Conservation (phyloP, 2,797 vertebrate genomes). For the Danio kyathit region DNA sequence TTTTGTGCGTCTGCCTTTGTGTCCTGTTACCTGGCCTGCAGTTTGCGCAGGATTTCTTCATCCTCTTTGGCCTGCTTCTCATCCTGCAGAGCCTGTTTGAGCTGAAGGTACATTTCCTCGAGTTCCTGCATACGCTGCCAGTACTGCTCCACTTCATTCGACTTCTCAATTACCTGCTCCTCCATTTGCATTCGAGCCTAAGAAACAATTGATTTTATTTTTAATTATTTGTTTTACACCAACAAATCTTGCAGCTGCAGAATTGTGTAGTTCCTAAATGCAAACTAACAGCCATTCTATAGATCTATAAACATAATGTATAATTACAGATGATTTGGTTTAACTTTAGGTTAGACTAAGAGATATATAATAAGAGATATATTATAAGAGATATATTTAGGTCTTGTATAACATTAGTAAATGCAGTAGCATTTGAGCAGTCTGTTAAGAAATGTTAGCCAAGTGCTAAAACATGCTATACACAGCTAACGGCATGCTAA, state of each 20-base stretch:
- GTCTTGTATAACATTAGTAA: too few species aligned
- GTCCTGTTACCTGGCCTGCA: conserved; percentile 86
- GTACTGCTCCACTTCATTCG: conserved; percentile 92
- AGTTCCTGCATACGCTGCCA: conserved; percentile 89
- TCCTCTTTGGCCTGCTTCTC: conserved; percentile 91
- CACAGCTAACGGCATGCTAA: too few species aligned
- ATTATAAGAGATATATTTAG: too few species aligned
- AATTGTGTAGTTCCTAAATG: background rate
- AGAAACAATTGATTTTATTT: background rate
- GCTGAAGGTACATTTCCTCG: conserved; percentile 90
- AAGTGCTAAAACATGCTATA: too few species aligned
- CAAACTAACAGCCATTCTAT: background rate
- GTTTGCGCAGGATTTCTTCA: conserved; percentile 89
- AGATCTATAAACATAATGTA: background rate
- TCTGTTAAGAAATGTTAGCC: too few species aligned
- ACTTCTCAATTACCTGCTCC: conserved; percentile 93
- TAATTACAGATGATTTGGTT: background rate
- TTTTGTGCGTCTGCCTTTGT: background rate
- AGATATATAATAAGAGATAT: too few species aligned
- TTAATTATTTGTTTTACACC: background rate
- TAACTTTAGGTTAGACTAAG: too few species aligned
- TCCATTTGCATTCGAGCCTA: conserved; percentile 96
- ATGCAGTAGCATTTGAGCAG: too few species aligned
- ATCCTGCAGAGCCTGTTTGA: conserved; percentile 92
- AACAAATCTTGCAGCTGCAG: background rate